phyloP scores from a whole-genome alignment of 2,797 vertebrate genomes.

The Karalla daura region DNA sequence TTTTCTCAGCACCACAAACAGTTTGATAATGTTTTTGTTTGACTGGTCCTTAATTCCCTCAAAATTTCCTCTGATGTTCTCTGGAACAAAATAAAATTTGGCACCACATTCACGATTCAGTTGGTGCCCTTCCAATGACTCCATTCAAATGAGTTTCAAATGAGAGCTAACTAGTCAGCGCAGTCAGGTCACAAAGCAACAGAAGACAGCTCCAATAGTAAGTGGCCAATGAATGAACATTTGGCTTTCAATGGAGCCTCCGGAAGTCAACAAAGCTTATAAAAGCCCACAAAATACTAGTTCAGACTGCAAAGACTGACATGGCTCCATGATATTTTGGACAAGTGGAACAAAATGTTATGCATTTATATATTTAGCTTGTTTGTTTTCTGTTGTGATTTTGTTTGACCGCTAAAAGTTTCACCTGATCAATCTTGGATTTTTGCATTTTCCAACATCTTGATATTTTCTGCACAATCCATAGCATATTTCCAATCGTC shows the following conservation, averaged over 20 bases:
- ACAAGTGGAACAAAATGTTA: background rate
- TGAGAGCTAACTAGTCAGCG: background rate
- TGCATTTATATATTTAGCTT: no score
- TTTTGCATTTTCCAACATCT: no score
- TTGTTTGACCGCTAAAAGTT: constrained; percentile 8
- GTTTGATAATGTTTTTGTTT: background rate
- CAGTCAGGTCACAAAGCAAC: background rate
- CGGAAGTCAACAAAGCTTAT: background rate
- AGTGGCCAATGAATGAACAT: background rate
- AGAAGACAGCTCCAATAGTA: background rate
- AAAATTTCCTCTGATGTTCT: background rate
- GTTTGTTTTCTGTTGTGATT: no score
- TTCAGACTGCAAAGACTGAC: no score
- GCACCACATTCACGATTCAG: background rate
- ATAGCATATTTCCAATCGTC: constrained; percentile 19
- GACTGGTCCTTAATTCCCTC: background rate
- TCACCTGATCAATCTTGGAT: background rate
- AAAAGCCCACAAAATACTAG: background rate
- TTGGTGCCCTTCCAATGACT: background rate
- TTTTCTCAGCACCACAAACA: background rate
- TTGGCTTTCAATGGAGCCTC: background rate
- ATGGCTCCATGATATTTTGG: background rate
- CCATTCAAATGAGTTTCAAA: background rate
- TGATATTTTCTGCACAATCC: constrained; percentile 18
- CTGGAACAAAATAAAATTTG: background rate